Evolutionary conservation across 2,888 invertebrate genomes (phyloP), one percentile per base, ranked within the genome.

Genomic region (Leptinotarsa juncta): DNA sequence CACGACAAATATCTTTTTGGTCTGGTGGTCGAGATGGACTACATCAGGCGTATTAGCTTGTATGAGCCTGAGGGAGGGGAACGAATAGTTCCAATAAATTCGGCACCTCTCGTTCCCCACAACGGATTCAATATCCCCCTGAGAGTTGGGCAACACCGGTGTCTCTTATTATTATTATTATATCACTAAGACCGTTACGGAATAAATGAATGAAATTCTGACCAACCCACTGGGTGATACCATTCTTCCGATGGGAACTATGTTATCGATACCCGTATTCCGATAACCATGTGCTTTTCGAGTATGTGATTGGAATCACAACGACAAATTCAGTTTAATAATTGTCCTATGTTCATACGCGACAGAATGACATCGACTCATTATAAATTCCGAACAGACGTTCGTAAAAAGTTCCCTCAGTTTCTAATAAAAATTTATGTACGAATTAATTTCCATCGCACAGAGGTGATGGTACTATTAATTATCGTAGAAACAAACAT

Each of bases 201-300:
- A 42, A 42, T 42, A 42, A 42, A 42, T 42, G 10, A 32, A 51
- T n/a, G 16, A n/a, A 62, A 62, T 16, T 32, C 14, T 12, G 32
- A n/a, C 62, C 62, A 62, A 62, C 62, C 62, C 42, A 42, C 15
- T 42, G 62, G 32, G 15, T 68, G 51, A 67, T 73, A 67, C 66
- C 62, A 65, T 68, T 57, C 50, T 55, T 49, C 14, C 67, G 49
- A 75, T 67, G 67, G 67, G 71, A 67, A 72, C 75, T 66, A 67
- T 62, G 60, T 67, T 71, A 72, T 71, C 26, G 74, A 72, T 67
- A 60, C 77, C 77, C 77, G 74, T 77, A 77, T 77, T 77, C 74
- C 72, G 68, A 76, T 68, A 72, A 73, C 69, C 74, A 72, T 68
- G 72, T 68, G 70, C 69, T 66, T 69, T 70, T 70, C 57, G 49